Evolutionary conservation across 1,140 invertebrate species (phyloP).

Genomic region (Gryon sp.): DNA sequence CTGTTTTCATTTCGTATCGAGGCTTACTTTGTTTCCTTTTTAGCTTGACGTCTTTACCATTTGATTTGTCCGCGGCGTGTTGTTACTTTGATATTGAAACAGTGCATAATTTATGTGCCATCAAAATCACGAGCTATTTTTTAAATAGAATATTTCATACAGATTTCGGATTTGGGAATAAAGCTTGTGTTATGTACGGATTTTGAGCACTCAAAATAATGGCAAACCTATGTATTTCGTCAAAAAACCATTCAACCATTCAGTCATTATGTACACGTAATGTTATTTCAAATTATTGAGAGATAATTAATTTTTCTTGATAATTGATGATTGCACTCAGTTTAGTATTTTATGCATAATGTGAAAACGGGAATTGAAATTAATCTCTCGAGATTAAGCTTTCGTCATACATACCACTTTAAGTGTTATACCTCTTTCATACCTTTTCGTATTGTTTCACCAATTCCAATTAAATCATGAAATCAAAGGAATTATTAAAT

Average conservation of each 20-base stretch:
- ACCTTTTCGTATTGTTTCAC: slow-evolving; percentile 30
- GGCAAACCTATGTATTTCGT: too few species aligned
- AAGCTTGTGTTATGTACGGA: too few species aligned
- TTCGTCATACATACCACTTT: slow-evolving; percentile 34
- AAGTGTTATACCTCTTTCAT: slow-evolving; percentile 35
- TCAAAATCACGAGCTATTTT: slow-evolving; percentile 9
- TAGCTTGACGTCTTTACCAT: too few species aligned
- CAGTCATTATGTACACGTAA: slow-evolving; percentile 7
- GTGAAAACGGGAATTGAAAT: slow-evolving; percentile 25
- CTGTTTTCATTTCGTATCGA: neutral
- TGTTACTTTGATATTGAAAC: slow-evolving; percentile 20
- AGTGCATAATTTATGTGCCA: slow-evolving; percentile 11
- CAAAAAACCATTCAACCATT: too few species aligned
- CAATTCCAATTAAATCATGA: slow-evolving; percentile 37
- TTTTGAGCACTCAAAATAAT: slow-evolving; percentile 3
- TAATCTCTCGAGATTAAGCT: slow-evolving; percentile 46
- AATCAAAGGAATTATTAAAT: slow-evolving; percentile 49
- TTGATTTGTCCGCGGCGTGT: too few species aligned
- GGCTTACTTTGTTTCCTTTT: slow-evolving; percentile 28
- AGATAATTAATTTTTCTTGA: slow-evolving; percentile 20
- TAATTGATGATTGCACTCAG: neutral
- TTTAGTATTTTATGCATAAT: slow-evolving; percentile 33
- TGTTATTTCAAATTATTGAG: slow-evolving; percentile 5
- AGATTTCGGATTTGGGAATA: too few species aligned
- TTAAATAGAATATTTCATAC: slow-evolving; percentile 10